These are phyloP conservation scores for Chaitophorus viminalis DNA, from an alignment of 2,888 invertebrate genomes.

Conservation along the genomic window DNA sequence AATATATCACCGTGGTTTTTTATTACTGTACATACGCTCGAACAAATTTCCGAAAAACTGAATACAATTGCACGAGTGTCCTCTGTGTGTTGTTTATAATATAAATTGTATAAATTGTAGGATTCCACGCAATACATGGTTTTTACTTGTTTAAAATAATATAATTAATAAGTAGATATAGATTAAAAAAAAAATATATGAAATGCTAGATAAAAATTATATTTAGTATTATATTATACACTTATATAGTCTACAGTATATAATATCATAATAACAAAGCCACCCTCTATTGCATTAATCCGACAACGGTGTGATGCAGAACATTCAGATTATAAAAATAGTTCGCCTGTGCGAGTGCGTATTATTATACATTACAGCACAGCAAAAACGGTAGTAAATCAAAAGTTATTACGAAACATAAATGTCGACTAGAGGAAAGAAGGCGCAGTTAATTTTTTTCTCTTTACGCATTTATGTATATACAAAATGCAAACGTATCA, in stretches of 20 bases:
- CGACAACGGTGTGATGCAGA: background rate
- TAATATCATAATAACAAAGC: constrained; percentile 25
- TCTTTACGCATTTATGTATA: background rate
- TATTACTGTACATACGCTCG: background rate
- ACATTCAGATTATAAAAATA: constrained; percentile 39
- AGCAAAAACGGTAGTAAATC: constrained; percentile 55
- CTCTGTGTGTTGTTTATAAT: background rate
- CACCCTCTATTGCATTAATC: constrained; percentile 10
- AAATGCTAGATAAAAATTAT: background rate
- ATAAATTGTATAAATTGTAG: background rate
- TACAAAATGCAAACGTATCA: background rate
- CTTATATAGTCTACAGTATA: too few relatives aligned
- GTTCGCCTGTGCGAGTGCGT: background rate
- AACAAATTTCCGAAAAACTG: background rate
- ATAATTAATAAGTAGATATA: background rate
- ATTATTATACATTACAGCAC: constrained; percentile 40
- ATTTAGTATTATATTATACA: too few relatives aligned
- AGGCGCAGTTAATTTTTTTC: constrained; percentile 38
- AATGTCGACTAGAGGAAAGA: constrained; percentile 25
- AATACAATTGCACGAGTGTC: background rate
- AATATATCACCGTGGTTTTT: background rate
- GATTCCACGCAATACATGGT: background rate
- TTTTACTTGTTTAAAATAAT: background rate
- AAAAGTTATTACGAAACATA: constrained; percentile 49
- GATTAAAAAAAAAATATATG: background rate